phyloP scores from a whole-genome alignment of 2,888 invertebrate genomes.

The Acronicta psi region DNA sequence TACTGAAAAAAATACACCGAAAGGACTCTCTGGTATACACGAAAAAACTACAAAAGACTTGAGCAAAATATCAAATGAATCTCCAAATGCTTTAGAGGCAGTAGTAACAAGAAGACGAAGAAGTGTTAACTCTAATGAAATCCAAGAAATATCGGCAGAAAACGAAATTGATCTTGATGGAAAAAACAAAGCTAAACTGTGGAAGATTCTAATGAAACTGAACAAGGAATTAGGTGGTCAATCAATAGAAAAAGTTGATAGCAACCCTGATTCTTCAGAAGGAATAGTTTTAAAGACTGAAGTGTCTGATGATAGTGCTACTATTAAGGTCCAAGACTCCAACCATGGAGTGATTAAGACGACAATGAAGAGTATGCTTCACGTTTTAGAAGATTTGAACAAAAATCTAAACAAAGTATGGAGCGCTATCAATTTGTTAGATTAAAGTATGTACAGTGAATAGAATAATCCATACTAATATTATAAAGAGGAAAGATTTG shows the following conservation, averaged over 20 bases:
- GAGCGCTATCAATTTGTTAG: conserved; percentile 72
- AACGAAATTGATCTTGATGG: conserved; percentile 68
- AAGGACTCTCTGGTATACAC: conserved; percentile 11
- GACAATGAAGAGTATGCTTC: conserved; percentile 71
- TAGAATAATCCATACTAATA: too few relatives aligned
- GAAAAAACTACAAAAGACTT: conserved; percentile 20
- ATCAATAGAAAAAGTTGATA: conserved; percentile 57
- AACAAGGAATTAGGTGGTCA: conserved; percentile 67
- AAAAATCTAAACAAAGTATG: conserved; percentile 77
- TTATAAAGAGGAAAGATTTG: too few relatives aligned
- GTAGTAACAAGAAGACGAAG: conserved; percentile 34
- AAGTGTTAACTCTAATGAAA: conserved; percentile 44
- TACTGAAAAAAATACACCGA: conserved; percentile 15
- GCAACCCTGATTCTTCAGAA: conserved; percentile 50
- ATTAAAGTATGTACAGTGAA: conserved; percentile 68
- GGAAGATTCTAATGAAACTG: conserved; percentile 70
- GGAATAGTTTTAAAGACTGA: conserved; percentile 66
- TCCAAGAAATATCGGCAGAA: conserved; percentile 58
- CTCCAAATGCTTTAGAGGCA: conserved; percentile 8
- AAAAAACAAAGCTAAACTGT: conserved; percentile 63
- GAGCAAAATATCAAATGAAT: conserved; percentile 38
- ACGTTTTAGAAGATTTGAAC: conserved; percentile 75
- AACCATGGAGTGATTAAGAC: conserved; percentile 69
- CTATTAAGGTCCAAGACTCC: conserved; percentile 65
- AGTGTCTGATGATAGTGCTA: conserved; percentile 65